Conservation (phyloP, 2,888 invertebrate genomes). For the Trichogramma evanescens region DNA sequence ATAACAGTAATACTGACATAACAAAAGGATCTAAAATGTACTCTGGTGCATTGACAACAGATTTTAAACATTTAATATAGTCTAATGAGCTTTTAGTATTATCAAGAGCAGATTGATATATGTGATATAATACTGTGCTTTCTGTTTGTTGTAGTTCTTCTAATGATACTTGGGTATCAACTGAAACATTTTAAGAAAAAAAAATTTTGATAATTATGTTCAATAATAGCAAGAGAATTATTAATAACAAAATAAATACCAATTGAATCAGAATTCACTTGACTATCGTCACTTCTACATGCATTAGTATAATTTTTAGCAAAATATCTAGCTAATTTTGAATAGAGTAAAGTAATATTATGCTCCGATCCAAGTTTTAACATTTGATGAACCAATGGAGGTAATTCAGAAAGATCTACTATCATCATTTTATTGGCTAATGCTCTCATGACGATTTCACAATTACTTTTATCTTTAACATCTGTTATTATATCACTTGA, state of each 20-base stretch:
- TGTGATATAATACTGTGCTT: slow-evolving; percentile 57
- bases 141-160: slow-evolving; percentile 55
- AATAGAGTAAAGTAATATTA: slow-evolving; percentile 47
- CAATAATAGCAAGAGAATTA: neutral
- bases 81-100: slow-evolving; percentile 48
- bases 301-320: slow-evolving; percentile 39
- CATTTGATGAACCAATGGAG: slow-evolving; percentile 62
- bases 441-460: slow-evolving; percentile 55
- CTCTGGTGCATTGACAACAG: slow-evolving; percentile 53
- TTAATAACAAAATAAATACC: slow-evolving; percentile 25
- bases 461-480: slow-evolving; percentile 47
- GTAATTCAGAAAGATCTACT: slow-evolving; percentile 57
- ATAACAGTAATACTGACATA: slow-evolving; percentile 54
- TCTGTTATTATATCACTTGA: slow-evolving; percentile 46
- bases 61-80: slow-evolving; percentile 49
- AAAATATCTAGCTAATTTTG: slow-evolving; percentile 52
- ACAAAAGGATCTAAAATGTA: slow-evolving; percentile 59
- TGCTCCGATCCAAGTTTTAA: slow-evolving; percentile 53
- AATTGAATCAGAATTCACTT: slow-evolving; percentile 31
- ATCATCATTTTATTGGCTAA: slow-evolving; percentile 54
- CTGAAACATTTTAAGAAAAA: slow-evolving; percentile 4
- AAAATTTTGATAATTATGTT: neutral
- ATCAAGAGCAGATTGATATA: slow-evolving; percentile 47
- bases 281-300: slow-evolving; percentile 10
- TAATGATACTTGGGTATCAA: slow-evolving; percentile 24